These are phyloP conservation scores for Formicarius rufipectus DNA, from an alignment of 2,113 vertebrate genomes.

Conservation along the genomic window DNA sequence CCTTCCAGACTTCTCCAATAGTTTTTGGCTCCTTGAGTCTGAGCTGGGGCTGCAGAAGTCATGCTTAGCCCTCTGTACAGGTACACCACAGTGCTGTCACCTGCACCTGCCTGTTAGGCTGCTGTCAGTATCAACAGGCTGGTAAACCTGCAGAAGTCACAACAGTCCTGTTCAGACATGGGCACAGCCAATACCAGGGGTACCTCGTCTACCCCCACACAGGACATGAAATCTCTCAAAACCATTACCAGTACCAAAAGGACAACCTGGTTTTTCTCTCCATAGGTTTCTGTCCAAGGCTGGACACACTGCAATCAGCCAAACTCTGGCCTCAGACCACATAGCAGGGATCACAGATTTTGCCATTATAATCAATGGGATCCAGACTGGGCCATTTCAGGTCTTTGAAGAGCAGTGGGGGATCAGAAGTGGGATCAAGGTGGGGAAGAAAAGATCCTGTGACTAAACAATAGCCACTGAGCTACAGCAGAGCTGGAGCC, in stretches of 20 bases:
- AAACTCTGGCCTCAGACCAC: background rate
- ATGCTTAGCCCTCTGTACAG: background rate
- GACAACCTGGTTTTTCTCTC: background rate
- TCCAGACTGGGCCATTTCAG: background rate
- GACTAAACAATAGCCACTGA: background rate
- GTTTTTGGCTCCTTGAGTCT: background rate
- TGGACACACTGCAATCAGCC: background rate
- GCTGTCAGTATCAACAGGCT: background rate
- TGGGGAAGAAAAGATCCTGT: background rate
- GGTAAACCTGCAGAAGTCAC: background rate
- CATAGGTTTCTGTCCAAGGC: background rate
- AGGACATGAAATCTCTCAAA: background rate
- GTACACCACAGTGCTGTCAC: background rate
- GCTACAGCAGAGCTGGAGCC: background rate
- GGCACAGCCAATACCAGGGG: background rate
- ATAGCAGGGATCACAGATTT: background rate
- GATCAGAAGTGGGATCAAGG: background rate
- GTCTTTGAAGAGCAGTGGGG: background rate
- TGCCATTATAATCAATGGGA: background rate
- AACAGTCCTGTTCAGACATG: background rate
- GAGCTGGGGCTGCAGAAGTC: background rate
- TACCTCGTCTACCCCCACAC: background rate
- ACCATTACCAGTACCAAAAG: background rate
- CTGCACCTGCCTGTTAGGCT: background rate
- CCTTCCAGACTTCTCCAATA: accelerated